These are phyloP conservation scores for Porites divaricata DNA, from an alignment of 92 coral and sea anemone genomes.

Conservation along the genomic window DNA sequence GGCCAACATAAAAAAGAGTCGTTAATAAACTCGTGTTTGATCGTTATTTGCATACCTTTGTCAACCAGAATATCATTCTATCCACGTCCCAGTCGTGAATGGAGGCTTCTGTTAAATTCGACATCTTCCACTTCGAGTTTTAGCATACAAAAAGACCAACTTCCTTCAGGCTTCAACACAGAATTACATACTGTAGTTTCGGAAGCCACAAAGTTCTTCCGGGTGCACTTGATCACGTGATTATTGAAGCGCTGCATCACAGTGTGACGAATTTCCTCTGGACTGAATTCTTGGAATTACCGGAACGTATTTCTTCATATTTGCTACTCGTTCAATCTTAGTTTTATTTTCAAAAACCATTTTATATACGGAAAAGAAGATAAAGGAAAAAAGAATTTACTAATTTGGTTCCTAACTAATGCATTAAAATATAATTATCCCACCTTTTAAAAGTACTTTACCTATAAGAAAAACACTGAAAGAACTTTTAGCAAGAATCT, in stretches of 20 bases:
- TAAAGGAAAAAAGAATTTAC: too few species aligned
- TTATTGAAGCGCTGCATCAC: background rate
- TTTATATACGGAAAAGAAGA: too few species aligned
- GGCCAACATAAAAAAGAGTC: conserved; percentile 29
- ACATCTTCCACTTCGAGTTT: conserved; percentile 36
- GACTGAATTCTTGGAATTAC: background rate
- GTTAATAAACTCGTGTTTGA: background rate
- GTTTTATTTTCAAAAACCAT: too few species aligned
- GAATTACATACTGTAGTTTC: background rate
- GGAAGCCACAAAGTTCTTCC: conserved; percentile 13
- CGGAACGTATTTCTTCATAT: too few species aligned
- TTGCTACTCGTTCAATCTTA: too few species aligned
- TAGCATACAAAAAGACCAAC: background rate
- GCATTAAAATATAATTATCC: too few species aligned
- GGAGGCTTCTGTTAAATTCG: conserved; percentile 43
- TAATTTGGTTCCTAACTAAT: too few species aligned
- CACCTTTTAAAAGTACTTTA: too few species aligned
- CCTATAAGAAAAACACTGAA: too few species aligned
- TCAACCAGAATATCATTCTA: conserved; percentile 49
- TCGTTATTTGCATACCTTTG: conserved; percentile 53
- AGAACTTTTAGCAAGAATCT: too few species aligned
- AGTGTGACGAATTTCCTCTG: background rate
- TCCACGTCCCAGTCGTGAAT: conserved; percentile 55
- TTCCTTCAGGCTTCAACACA: background rate
- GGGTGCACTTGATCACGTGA: conserved; percentile 37